These are phyloP conservation scores for Gambusia yucatana DNA, from an alignment of 2,797 vertebrate genomes.

Conservation along the genomic window DNA sequence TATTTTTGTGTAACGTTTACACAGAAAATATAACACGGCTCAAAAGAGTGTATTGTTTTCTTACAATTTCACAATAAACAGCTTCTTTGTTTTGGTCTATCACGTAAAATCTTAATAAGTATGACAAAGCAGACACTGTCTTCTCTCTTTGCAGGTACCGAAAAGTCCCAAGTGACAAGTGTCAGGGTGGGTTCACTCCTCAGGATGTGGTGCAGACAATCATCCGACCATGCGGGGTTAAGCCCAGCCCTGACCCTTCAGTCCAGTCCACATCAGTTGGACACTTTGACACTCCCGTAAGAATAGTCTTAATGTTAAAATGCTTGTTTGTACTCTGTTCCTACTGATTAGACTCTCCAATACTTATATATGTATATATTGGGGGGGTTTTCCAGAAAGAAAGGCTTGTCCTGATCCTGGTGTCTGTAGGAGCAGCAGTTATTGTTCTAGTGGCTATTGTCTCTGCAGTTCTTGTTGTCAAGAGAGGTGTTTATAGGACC, in stretches of 20 bases:
- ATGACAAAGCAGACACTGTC: neutral
- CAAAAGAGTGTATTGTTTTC: neutral
- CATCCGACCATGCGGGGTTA: conserved; percentile 72
- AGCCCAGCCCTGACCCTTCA: conserved; percentile 49
- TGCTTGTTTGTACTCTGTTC: neutral
- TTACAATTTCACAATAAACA: neutral
- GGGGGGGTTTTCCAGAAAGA: conserved; percentile 62
- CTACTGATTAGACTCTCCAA: neutral
- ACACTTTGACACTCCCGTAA: conserved; percentile 72
- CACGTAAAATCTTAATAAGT: neutral
- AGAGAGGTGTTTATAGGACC: conserved; percentile 63
- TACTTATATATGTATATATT: neutral
- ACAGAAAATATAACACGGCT: neutral
- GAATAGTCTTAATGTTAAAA: conserved; percentile 8
- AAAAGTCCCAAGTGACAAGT: conserved; percentile 81
- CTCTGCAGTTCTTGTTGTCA: conserved; percentile 66
- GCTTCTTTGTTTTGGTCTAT: neutral
- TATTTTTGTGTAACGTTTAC: neutral
- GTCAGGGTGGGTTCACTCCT: conserved; percentile 80
- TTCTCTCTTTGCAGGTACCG: conserved; percentile 75
- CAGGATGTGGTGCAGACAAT: conserved; percentile 49
- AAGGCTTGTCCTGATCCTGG: conserved; percentile 76
- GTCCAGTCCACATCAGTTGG: conserved; percentile 26
- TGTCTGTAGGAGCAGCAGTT: conserved; percentile 69
- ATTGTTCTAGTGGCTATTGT: conserved; percentile 60